Evolutionary conservation across 2,113 vertebrate species (phyloP), one percentile per base, ranked within the genome.

Genomic region (Erpornis zantholeuca): DNA sequence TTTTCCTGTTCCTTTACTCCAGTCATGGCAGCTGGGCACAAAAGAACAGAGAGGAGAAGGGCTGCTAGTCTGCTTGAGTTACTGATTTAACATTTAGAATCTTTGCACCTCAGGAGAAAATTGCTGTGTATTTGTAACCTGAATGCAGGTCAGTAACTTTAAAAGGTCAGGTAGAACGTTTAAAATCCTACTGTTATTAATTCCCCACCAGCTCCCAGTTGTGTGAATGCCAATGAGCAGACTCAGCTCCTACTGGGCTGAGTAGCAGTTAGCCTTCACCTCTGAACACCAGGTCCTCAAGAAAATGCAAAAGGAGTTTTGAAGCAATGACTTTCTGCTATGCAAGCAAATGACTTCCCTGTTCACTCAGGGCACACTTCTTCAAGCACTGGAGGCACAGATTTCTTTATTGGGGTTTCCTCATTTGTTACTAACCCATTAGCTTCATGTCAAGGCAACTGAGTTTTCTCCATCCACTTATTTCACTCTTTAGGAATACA

Each of bases 1-100:
- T 61, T 97, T 92, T 68, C 87, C 84, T 78, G 22, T 82, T 95
- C 94, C 94, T 97, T 96, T 70, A 83, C 65, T 94, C 59, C 91
- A 94, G 92, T 63, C 63, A 69, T 69, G 91, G 88, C 76, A 96
- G 87, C 66, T 87, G 79, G 53, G 47, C 79, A 90, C 0, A 0
- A 68, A 45, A 4, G n/a, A 95, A 60, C 21, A 45, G 56, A 72
- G 25, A 75, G 45, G 42, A 82, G 36, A 61, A 73, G 79, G 72
- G 86, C 76, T 90, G 83, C 44, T 78, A 70, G 57, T 52, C 65
- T 87, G 82, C 88, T 61, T 35, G 7, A 73, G 82, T 94, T 94
- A 92, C 88, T 59, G 83, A 92, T 82, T 88, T 94, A 94, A 92
- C 73, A 92, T 89, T 95, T 84, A 63, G 61, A 87, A 73, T 35